phyloP scores from a whole-genome alignment of 1,140 invertebrate genomes.

The Plodia interpunctella region DNA sequence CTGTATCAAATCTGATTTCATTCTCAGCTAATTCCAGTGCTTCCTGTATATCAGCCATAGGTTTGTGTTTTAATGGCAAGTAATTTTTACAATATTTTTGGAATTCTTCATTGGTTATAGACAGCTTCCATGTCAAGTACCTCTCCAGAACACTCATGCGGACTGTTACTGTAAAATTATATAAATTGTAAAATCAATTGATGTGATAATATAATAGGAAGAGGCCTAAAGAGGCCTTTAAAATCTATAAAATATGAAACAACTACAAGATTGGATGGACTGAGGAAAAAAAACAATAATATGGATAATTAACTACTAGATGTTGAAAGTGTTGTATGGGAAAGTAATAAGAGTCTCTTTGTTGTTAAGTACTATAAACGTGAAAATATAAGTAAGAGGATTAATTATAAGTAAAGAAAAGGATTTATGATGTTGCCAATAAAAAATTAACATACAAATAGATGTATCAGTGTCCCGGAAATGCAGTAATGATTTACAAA shows the following conservation, averaged over 20 bases:
- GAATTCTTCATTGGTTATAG: conserved; percentile 65
- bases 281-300: too few species aligned
- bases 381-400: too few species aligned
- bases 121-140: conserved; percentile 70
- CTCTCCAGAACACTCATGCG: conserved; percentile 69
- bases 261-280: too few species aligned
- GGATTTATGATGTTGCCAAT: too few species aligned
- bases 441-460: conserved; percentile 51
- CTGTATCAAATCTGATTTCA: conserved; percentile 66
- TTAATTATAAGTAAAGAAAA: too few species aligned
- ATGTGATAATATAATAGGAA: too few species aligned
- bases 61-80: conserved; percentile 72
- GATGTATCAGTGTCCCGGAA: conserved; percentile 45
- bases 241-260: too few species aligned
- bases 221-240: too few species aligned
- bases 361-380: too few species aligned
- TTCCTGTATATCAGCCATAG: conserved; percentile 73
- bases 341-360: too few species aligned
- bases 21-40: conserved; percentile 65
- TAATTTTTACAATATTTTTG: conserved; percentile 74
- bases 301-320: too few species aligned
- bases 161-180: conserved; percentile 56
- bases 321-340: too few species aligned
- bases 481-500: conserved; percentile 31
- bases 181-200: conserved; percentile 15